Conservation (phyloP, 2,888 invertebrate genomes). For the Mimachlamys varia region DNA sequence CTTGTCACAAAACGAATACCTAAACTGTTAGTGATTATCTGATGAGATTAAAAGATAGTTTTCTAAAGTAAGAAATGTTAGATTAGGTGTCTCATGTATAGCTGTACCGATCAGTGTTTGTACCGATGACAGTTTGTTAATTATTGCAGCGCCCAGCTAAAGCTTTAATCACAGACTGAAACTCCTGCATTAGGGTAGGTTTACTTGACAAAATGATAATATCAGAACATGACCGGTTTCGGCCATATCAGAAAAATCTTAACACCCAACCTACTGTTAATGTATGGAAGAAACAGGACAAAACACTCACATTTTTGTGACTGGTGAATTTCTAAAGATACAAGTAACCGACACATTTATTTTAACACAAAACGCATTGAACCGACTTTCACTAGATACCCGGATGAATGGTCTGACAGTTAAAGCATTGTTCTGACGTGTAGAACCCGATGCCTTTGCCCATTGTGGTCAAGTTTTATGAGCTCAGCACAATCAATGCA, state of each 20-base stretch:
- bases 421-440: background rate
- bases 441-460: background rate
- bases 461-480: background rate
- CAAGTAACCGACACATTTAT: background rate
- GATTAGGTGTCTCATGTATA: background rate
- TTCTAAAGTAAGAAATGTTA: background rate
- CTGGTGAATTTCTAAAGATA: background rate
- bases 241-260: background rate
- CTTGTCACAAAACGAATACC: background rate
- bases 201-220: background rate
- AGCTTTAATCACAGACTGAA: background rate
- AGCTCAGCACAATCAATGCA: background rate
- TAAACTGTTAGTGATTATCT: background rate
- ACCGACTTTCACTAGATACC: background rate
- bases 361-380: conserved; percentile 7
- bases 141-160: background rate
- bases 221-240: background rate
- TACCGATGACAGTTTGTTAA: background rate
- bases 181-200: background rate
- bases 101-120: background rate
- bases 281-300: background rate
- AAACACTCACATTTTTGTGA: background rate
- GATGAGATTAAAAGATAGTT: background rate
- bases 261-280: background rate
- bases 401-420: background rate